Percentiles rank a stretch among this genome's conserved stretches.
Evolutionary conservation across 2,113 vertebrate genomes (phyloP).

Genomic region (Brienomyrus longianalis): DNA sequence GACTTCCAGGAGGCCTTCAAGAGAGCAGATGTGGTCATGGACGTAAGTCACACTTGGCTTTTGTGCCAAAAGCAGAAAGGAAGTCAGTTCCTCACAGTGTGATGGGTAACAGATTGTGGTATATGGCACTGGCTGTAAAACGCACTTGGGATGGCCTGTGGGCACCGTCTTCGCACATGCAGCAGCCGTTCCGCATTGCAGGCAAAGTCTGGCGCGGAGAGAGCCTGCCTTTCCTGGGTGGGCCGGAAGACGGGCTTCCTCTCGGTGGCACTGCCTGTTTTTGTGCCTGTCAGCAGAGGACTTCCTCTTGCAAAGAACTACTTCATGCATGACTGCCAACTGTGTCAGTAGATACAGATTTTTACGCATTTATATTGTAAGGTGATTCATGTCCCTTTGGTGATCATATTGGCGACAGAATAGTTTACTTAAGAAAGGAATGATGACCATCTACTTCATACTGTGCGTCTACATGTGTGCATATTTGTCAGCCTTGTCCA

Average conservation of each 20-base stretch:
- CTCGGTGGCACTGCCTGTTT: not conserved
- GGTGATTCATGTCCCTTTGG: not conserved
- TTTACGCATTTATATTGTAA: not conserved
- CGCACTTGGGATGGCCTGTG: not conserved
- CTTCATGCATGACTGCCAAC: not conserved
- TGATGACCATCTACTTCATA: not conserved
- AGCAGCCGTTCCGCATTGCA: not conserved
- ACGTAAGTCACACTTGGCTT: not conserved
- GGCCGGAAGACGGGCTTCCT: not conserved
- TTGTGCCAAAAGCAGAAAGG: not conserved
- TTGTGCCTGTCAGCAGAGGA: not conserved
- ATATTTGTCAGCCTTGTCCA: not conserved
- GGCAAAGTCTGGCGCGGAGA: not conserved
- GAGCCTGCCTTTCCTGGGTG: not conserved
- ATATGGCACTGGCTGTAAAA: not conserved
- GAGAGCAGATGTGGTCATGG: not conserved
- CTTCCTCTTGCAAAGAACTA: not conserved
- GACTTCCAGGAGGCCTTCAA: not conserved
- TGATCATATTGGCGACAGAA: not conserved
- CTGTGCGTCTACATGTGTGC: not conserved
- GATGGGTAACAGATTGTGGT: not conserved
- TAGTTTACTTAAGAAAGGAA: not conserved
- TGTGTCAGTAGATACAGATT: not conserved
- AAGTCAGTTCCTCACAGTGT: not conserved
- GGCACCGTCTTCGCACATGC: not conserved